Evolutionary conservation across 2,888 invertebrate species (phyloP), one percentile per base, ranked within the genome.

Genomic region (Nomada hirtipes): DNA sequence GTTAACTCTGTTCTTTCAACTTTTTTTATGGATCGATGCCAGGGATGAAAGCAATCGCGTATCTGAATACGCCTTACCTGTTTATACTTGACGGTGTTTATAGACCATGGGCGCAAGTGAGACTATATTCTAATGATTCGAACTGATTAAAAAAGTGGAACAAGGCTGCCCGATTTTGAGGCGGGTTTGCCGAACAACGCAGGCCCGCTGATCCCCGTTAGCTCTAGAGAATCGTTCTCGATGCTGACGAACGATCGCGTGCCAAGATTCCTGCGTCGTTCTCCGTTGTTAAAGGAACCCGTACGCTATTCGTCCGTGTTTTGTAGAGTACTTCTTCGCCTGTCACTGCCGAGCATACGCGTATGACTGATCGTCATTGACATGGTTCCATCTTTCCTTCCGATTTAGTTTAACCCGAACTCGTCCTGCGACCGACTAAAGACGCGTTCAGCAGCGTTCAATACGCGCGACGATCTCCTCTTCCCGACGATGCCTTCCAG

Each of bases 281-380:
- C 59, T 60, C 78, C 55, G 73, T 77, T 76, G 76, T 77, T 73
- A 70, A 85, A 76, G 44, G 71, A 57, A 78, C 57, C 67, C 50
- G 71, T 69, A 72, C 76, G 55, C 75, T 75, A 55, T 85, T 86
- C 83, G 76, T 86, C 74, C 79, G 67, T 85, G 60, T 82, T 36
- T 57, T 57, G 26, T 70, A 65, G 42, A 81, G 52, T 36, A 59
- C 67, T 71, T 82, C 74, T 74, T 69, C n/a, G 53, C 69, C 70
- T 67, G 42, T 18, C 65, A 61, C 70, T 67, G 65, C 65, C 61
- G 29, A 80, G n/a, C 29, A 13, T 50, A n/a, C 52, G 36, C 50
- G 26, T 47, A 65, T 10, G 59, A 50, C 42, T 44, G 42, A 74
- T 65, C 29, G 42, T 47, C 29, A 47, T 63, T 52, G 55, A 55